Base-by-base conservation (phyloP, 2,888 invertebrate genomes). In the Tanypteryx hageni region DNA sequence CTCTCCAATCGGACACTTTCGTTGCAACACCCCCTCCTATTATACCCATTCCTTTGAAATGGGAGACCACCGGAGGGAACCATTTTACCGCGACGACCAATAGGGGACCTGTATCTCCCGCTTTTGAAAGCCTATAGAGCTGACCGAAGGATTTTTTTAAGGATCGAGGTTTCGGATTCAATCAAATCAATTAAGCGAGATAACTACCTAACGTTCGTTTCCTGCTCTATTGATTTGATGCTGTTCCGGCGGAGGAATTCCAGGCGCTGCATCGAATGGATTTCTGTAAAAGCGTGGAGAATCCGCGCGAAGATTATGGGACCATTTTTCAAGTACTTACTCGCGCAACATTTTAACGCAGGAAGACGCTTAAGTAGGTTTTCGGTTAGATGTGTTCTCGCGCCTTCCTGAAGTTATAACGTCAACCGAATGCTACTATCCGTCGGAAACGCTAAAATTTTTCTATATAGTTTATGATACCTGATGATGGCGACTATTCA, bases 31-130 rank as follows among this genome's bases (percentile, higher is more conserved):
- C 22, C 27, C 76, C 27, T 76, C 76, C 76, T 18, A 27, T 76
- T 76, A 76, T 76, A 76, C 2, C 76, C 76, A 76, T 76, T 76
- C 22, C 76, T 76, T 76, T 76, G 76, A 76, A 76, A 76, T 76
- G 76, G 22, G 27, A 76, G 76, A 76, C 76, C 76, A 76, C 76
- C 76, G 76, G 76, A 27, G 27, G 22, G 27, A 76, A 27, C 22
- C 76, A 22, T 76, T 22, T 76, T 76, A 76, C 76, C 76, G 2
- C 13, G 76, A 76, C 76, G 27, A 27, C 76, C 76, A 76, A 76
- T 76, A 27, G 76, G 76, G 27, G 13, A 44, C 1, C 5, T 3
- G 44, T 44, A 76, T 76, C 76, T 22, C 22, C 76, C 76, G 76
- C 13, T 76, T 76, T 22, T 76, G 76, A 14, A 18, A 76, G 76